Conservation (phyloP, 1,140 invertebrate species). For the Metaphire vulgaris region DNA sequence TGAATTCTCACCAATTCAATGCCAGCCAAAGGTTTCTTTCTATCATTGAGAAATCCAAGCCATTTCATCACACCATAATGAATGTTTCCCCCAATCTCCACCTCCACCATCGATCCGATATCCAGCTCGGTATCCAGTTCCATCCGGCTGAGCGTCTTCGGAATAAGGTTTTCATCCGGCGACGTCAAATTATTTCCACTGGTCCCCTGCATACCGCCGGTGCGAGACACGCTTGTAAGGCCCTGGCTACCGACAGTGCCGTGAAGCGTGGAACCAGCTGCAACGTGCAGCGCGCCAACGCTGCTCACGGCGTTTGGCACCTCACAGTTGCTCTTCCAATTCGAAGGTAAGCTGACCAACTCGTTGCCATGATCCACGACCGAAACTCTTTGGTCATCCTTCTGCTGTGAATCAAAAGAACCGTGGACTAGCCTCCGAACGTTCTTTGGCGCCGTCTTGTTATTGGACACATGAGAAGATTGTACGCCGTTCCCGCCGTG, state of each 20-base stretch:
- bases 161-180: neutral
- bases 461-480: too few relatives aligned
- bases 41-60: slow-evolving; percentile 63
- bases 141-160: neutral
- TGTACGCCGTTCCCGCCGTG: neutral
- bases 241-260: neutral
- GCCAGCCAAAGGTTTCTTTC: slow-evolving; percentile 60
- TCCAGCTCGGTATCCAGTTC: slow-evolving; percentile 44
- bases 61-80: slow-evolving; percentile 72
- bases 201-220: neutral
- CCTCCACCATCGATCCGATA: slow-evolving; percentile 54
- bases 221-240: neutral
- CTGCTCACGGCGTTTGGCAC: too few relatives aligned
- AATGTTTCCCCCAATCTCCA: slow-evolving; percentile 29
- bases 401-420: neutral
- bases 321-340: neutral
- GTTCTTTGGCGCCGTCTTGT: neutral
- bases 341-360: neutral
- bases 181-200: neutral
- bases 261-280: too few relatives aligned
- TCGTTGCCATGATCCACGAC: neutral
- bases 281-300: too few relatives aligned
- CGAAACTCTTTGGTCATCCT: neutral
- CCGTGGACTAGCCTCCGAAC: neutral
- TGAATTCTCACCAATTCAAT: slow-evolving; percentile 59